Percentiles rank a stretch among this genome's conserved stretches.
Evolutionary conservation across 2,113 vertebrate genomes (phyloP).

Genomic region (Pandion haliaetus): DNA sequence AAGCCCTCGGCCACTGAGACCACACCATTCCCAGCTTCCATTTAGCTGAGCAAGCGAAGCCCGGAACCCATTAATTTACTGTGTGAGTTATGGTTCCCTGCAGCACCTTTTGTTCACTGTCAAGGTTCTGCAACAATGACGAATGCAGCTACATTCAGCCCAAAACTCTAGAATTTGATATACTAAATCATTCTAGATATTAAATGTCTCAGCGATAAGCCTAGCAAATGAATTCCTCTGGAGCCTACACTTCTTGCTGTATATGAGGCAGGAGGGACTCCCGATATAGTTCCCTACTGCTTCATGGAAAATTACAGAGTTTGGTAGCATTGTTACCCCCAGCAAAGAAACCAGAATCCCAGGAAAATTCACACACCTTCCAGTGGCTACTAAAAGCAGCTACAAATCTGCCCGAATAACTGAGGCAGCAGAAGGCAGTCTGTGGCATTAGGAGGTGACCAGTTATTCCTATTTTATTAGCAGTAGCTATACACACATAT

Average conservation of each 20-base stretch:
- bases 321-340: neutral
- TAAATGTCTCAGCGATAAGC: constrained; percentile 7
- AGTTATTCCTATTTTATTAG: neutral
- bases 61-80: constrained; percentile 50
- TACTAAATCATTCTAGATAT: constrained; percentile 37
- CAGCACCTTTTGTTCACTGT: constrained; percentile 60
- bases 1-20: neutral
- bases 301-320: neutral
- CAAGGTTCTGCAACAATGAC: constrained; percentile 61
- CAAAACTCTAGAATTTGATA: constrained; percentile 23
- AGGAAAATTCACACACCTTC: neutral
- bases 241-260: neutral
- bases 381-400: neutral
- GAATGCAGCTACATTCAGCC: constrained; percentile 40
- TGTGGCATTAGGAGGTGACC: neutral
- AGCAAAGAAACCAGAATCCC: neutral
- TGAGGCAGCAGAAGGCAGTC: neutral
- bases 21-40: neutral
- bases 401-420: neutral
- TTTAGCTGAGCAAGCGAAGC: constrained; percentile 32
- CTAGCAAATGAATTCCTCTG: constrained; percentile 3
- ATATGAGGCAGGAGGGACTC: neutral
- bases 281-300: neutral
- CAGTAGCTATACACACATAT: neutral
- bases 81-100: constrained; percentile 51